A percentile compares a stretch with the other conserved stretches of the same genome.
Evolutionary conservation across 2,797 vertebrate genomes (phyloP).

Genomic region (Leptodactylus fallax): DNA sequence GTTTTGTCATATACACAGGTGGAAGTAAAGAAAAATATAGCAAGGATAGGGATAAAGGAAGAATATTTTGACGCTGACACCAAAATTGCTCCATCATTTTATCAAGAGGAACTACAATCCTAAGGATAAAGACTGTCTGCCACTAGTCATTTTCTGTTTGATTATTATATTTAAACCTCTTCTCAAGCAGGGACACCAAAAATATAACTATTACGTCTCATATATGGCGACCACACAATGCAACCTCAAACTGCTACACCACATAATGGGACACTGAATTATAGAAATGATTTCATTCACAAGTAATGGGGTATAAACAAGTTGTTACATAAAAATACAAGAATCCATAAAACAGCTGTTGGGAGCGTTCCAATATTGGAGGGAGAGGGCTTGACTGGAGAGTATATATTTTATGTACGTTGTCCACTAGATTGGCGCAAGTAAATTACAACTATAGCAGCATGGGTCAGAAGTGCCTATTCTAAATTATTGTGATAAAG

Average conservation of each 20-base stretch:
- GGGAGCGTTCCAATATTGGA: not conserved
- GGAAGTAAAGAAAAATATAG: too few species aligned
- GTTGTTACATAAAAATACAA: not conserved
- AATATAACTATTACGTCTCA: not conserved
- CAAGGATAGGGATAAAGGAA: too few species aligned
- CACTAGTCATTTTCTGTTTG: not conserved
- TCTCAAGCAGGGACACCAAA: not conserved
- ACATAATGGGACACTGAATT: not conserved
- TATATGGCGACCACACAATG: not conserved
- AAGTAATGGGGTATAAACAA: not conserved
- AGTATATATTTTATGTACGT: too few species aligned
- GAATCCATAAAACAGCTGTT: not conserved
- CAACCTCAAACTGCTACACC: too few species aligned
- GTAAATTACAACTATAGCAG: too few species aligned
- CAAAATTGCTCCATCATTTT: constrained; percentile 13
- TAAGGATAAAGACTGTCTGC: not conserved
- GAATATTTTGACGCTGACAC: not conserved
- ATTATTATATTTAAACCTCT: constrained; percentile 23
- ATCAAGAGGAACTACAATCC: constrained; percentile 1
- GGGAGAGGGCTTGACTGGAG: not conserved
- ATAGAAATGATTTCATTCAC: not conserved
- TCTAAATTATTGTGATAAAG: too few species aligned
- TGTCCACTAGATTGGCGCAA: too few species aligned
- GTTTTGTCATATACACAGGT: not conserved
- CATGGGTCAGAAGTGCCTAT: too few species aligned